Conservation (phyloP, 2,888 invertebrate species). For the Epirrhoe tristata region DNA sequence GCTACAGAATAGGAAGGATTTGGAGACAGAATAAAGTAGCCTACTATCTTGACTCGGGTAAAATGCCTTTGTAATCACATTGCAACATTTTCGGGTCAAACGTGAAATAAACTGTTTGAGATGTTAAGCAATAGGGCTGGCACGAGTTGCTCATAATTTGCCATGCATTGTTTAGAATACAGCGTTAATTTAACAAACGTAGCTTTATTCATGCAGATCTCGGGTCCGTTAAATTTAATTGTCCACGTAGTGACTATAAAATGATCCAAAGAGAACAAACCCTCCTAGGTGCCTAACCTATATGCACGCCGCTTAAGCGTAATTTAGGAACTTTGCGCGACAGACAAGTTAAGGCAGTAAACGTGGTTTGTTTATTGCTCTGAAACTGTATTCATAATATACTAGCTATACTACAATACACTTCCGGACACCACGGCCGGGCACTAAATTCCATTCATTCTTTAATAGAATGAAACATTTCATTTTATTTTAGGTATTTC, state of each 20-base stretch:
- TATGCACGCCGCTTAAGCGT: conserved; percentile 24
- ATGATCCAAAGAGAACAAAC: conserved; percentile 27
- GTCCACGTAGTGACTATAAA: conserved; percentile 28
- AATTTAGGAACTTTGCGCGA: conserved; percentile 22
- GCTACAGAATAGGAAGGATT: conserved; percentile 76
- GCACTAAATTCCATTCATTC: too few species aligned
- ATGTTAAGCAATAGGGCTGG: conserved; percentile 42
- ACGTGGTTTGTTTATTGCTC: conserved; percentile 30
- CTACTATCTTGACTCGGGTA: conserved; percentile 62
- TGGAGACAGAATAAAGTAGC: conserved; percentile 76
- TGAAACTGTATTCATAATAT: conserved; percentile 17
- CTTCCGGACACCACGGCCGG: background rate
- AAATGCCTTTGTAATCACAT: conserved; percentile 73
- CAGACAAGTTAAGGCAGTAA: conserved; percentile 13
- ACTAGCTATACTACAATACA: conserved; percentile 24
- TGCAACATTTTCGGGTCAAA: conserved; percentile 55
- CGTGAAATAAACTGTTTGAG: conserved; percentile 55
- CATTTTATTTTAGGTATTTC: too few species aligned
- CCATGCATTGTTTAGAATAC: conserved; percentile 32
- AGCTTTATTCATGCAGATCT: conserved; percentile 19
- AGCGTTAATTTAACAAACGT: conserved; percentile 32
- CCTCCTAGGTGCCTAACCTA: conserved; percentile 17
- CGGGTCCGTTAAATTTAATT: conserved; percentile 25
- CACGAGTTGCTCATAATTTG: conserved; percentile 45
- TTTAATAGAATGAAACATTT: too few species aligned